Percentiles rank a stretch among this genome's conserved stretches.
These are phyloP conservation scores for Xylota sylvarum DNA, from an alignment of 2,888 invertebrate genomes.

Conservation along the genomic window DNA sequence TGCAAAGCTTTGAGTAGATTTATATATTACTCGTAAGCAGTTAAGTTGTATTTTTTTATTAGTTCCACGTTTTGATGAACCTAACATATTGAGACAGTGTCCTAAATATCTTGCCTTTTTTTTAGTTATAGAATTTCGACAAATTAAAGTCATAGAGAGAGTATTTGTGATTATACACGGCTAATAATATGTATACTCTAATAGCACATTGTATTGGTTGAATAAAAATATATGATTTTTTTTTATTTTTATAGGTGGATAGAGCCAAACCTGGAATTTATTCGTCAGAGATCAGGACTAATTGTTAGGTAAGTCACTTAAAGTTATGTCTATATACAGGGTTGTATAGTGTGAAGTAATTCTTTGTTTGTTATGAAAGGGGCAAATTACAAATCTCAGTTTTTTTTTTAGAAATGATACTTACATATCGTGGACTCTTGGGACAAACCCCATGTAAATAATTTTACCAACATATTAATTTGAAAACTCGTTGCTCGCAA, in stretches of 20 bases:
- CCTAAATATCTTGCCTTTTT: slow-evolving; percentile 75
- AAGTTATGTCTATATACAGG: no score
- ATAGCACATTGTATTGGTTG: slow-evolving; percentile 63
- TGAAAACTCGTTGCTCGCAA: no score
- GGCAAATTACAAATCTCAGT: no score
- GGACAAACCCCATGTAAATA: no score
- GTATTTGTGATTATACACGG: neutral
- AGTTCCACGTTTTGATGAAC: slow-evolving; percentile 67
- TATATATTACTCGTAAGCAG: slow-evolving; percentile 15
- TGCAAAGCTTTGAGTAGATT: slow-evolving; percentile 39
- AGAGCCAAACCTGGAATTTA: neutral
- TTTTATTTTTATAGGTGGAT: neutral
- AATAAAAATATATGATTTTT: no score
- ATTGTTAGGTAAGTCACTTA: no score
- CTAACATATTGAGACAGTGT: slow-evolving; percentile 77
- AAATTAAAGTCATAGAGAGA: slow-evolving; percentile 3
- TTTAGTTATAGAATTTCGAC: slow-evolving; percentile 31
- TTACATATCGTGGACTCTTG: no score
- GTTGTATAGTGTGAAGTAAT: no score
- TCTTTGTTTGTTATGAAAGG: no score
- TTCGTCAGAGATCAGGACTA: no score
- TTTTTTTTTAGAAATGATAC: no score
- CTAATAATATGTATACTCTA: slow-evolving; percentile 30
- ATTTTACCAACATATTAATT: no score
- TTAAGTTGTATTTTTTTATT: slow-evolving; percentile 35